phyloP scores from a whole-genome alignment of 2,888 invertebrate species.

The Dasysyrphus tricinctus region DNA sequence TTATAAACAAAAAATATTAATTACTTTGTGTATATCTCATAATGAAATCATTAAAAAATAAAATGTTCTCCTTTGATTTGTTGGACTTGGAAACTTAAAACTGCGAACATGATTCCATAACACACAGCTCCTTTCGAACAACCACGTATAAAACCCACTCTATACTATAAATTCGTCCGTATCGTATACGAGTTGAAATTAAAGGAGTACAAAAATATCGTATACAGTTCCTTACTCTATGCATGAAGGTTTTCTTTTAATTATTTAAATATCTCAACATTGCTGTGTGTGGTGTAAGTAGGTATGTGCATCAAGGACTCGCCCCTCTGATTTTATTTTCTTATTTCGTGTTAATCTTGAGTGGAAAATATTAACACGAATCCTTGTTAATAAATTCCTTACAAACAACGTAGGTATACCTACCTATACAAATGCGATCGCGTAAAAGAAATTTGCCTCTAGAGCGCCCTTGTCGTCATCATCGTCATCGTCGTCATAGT shows the following conservation, averaged over 20 bases:
- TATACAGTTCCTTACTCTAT: constrained; percentile 23
- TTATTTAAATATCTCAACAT: constrained; percentile 50
- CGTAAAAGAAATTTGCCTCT: constrained; percentile 45
- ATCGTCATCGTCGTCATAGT: not conserved
- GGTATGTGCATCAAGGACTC: constrained; percentile 29
- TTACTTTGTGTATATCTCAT: constrained; percentile 39
- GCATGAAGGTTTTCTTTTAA: constrained; percentile 56
- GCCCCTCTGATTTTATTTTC: not conserved
- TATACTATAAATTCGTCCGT: not conserved
- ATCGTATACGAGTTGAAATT: not conserved
- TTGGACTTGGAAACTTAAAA: constrained; percentile 58
- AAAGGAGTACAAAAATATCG: constrained; percentile 30
- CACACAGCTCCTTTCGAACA: not conserved
- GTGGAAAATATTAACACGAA: constrained; percentile 56
- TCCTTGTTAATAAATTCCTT: constrained; percentile 61
- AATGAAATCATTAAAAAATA: constrained; percentile 67
- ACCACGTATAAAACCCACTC: not conserved
- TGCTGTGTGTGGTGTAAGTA: not conserved
- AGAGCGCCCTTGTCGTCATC: constrained; percentile 11
- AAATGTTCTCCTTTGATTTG: constrained; percentile 44
- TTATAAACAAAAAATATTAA: constrained; percentile 45
- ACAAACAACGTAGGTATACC: not conserved
- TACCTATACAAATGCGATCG: constrained; percentile 22
- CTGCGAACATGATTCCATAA: constrained; percentile 50
- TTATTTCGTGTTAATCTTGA: constrained; percentile 41